Percentiles rank a stretch among this genome's conserved stretches.
Conservation (phyloP, 2,888 invertebrate genomes). For the Monopis laevigella region DNA sequence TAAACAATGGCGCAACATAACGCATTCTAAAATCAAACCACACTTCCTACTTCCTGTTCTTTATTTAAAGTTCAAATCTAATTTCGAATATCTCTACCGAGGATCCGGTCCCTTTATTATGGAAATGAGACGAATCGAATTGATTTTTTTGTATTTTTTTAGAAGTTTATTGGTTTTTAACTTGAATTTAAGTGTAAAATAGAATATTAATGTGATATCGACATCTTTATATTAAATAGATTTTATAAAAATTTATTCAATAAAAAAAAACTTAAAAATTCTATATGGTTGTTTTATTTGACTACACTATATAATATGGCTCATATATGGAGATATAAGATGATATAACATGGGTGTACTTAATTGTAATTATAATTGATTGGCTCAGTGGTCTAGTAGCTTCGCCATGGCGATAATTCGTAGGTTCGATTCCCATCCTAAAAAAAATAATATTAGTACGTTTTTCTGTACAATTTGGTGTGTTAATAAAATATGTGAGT, state of each 20-base stretch:
- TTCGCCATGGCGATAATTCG: too few relatives aligned
- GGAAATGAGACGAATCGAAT: not conserved
- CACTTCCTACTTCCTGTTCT: slow-evolving; percentile 44
- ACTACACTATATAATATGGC: too few relatives aligned
- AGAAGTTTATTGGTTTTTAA: slow-evolving; percentile 52
- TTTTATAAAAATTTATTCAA: slow-evolving; percentile 48
- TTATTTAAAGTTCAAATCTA: slow-evolving; percentile 26
- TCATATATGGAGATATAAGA: too few relatives aligned
- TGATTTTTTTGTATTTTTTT: slow-evolving; percentile 32
- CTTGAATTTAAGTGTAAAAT: slow-evolving; percentile 38
- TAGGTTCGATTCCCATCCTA: too few relatives aligned
- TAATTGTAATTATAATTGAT: too few relatives aligned
- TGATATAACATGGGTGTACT: too few relatives aligned
- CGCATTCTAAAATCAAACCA: slow-evolving; percentile 24
- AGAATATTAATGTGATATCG: slow-evolving; percentile 9
- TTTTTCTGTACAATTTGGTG: too few relatives aligned
- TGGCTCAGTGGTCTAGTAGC: too few relatives aligned
- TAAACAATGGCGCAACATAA: slow-evolving; percentile 6
- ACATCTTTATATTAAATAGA: slow-evolving; percentile 9
- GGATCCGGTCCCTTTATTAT: slow-evolving; percentile 5
- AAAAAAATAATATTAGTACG: too few relatives aligned
- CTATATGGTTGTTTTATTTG: slow-evolving; percentile 30
- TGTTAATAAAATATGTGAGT: too few relatives aligned
- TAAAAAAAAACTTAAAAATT: slow-evolving; percentile 62
- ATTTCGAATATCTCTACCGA: slow-evolving; percentile 2